phyloP scores from a whole-genome alignment of 2,888 invertebrate species.

The Deilephila elpenor region DNA sequence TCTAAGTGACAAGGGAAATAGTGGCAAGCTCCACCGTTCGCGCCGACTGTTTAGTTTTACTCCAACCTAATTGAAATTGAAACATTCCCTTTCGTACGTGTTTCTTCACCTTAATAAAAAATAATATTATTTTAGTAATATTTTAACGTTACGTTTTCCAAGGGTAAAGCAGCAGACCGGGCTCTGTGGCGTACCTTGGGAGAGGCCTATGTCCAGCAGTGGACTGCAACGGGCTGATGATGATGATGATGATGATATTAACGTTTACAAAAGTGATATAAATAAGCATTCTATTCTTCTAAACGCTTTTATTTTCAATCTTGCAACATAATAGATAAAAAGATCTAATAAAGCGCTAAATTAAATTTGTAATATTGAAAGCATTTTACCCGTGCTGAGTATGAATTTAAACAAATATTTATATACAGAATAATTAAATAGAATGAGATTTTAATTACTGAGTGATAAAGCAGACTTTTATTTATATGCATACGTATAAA shows the following conservation, averaged over 20 bases:
- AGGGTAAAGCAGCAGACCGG: too few species aligned
- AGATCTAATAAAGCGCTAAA: neutral
- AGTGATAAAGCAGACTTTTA: neutral
- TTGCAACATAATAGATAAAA: neutral
- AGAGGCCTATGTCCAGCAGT: too few species aligned
- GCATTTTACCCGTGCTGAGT: neutral
- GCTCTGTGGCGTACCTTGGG: too few species aligned
- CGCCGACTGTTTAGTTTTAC: conserved; percentile 38
- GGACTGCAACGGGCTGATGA: too few species aligned
- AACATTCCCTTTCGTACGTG: conserved; percentile 33
- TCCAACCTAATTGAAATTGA: conserved; percentile 43
- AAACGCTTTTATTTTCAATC: neutral
- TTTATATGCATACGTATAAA: neutral
- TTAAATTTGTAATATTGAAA: neutral
- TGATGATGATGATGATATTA: too few species aligned
- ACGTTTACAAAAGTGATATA: too few species aligned
- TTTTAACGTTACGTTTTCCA: too few species aligned
- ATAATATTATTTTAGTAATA: neutral
- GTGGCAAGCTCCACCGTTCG: conserved; percentile 39
- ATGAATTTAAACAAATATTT: neutral
- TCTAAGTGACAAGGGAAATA: conserved; percentile 46
- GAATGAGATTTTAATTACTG: neutral
- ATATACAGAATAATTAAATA: neutral
- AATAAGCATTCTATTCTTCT: neutral
- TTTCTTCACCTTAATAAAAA: conserved; percentile 31